Base-by-base conservation (phyloP, 2,888 invertebrate genomes). In the Chloromyia formosa region DNA sequence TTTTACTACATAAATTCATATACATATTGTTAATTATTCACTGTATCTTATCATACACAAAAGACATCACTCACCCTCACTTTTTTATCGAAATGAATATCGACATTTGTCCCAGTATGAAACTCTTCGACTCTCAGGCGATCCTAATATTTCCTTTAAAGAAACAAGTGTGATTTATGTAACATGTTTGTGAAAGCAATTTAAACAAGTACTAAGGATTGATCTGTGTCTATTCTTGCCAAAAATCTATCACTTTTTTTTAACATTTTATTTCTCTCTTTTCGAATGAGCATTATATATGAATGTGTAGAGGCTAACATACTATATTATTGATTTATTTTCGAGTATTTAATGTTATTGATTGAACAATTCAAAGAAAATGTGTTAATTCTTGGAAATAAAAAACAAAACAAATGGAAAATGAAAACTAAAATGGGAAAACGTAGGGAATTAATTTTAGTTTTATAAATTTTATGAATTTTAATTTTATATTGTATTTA, bases 291-390 rank as follows among this genome's bases (percentile, higher is more conserved):
- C 49, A 49, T n/a, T 12, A n/a, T 49, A 49, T 4, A 49, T 49
- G 49, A 49, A 49, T 49, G 49, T 49, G 49, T 49, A 49, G 49
- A 49, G 49, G 49, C 49, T 49, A 49, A 49, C 49, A 49, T 49
- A n/a, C 10, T 35, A n/a, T 49, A 49, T 49, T 49, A 49, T 49
- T 49, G 16, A n/a, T 49, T 49, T 49, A 49, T 7, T 49, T 49
- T 49, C 10, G 49, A 49, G 49, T 49, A 49, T 49, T 12, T 49
- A 49, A 49, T 49, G 49, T 49, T 49, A 49, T 49, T 49, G 49
- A n/a, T 4, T 35, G 27, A 7, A 35, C 2, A 49, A 49, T 49
- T 49, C 16, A 49, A 49, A 10, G 16, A 49, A 49, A 49, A 42
- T 42, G 49, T 49, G 49, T 49, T 49, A n/a, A 49, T 49, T 49